Percentiles rank a stretch among this genome's conserved stretches.
These are phyloP conservation scores for Hoplias malabaricus DNA, from an alignment of 2,113 vertebrate species.

Conservation along the genomic window DNA sequence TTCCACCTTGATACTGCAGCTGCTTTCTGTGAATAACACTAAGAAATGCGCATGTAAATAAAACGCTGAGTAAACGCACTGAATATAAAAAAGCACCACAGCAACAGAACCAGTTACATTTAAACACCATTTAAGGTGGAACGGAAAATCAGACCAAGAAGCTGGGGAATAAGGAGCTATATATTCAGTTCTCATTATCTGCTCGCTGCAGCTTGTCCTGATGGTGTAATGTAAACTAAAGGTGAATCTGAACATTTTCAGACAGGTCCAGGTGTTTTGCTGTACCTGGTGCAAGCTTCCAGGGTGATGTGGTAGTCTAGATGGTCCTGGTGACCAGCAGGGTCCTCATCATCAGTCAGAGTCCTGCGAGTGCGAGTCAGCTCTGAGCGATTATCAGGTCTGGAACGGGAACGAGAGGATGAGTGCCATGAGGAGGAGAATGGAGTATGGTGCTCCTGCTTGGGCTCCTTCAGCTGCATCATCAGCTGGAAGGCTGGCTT, in stretches of 20 bases:
- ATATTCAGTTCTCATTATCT: no score
- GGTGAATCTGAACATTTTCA: neutral
- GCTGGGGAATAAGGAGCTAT: no score
- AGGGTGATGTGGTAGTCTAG: slow-evolving; percentile 83
- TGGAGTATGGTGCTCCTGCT: slow-evolving; percentile 64
- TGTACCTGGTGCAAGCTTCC: slow-evolving; percentile 86
- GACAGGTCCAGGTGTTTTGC: neutral
- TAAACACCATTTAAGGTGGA: no score
- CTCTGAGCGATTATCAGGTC: slow-evolving; percentile 67
- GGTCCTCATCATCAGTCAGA: slow-evolving; percentile 84
- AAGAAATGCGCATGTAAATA: no score
- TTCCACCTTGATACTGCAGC: no score
- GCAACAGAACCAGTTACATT: no score
- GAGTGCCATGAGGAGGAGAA: slow-evolving; percentile 50
- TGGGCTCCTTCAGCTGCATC: slow-evolving; percentile 83
- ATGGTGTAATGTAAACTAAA: neutral
- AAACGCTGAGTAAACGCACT: no score
- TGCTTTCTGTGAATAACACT: no score
- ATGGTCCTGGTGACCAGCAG: slow-evolving; percentile 82
- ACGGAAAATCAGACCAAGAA: no score
- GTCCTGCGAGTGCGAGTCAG: slow-evolving; percentile 69
- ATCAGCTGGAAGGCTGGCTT: slow-evolving; percentile 91
- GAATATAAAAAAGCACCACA: no score
- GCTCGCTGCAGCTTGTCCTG: no score
- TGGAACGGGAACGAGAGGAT: slow-evolving; percentile 58